These are phyloP conservation scores for Globodera rostochiensis DNA, from an alignment of 1,140 invertebrate species.

Conservation along the genomic window DNA sequence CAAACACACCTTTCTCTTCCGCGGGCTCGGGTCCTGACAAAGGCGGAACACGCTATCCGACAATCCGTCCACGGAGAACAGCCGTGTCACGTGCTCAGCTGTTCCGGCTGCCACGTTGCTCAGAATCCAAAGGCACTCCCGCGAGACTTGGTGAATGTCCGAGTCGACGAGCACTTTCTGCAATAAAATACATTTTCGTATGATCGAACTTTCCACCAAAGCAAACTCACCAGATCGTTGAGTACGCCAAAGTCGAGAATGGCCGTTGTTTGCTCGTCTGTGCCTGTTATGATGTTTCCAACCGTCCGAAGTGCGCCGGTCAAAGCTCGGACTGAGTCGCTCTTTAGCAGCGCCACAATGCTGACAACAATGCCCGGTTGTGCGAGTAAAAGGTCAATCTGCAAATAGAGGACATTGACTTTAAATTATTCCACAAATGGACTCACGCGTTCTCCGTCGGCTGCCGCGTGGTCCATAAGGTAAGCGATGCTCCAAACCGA, in stretches of 20 bases:
- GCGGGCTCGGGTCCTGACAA: slow-evolving; percentile 26
- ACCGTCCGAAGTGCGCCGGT: slow-evolving; percentile 31
- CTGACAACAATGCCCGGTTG: slow-evolving; percentile 23
- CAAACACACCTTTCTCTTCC: slow-evolving; percentile 35
- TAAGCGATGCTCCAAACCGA: slow-evolving; percentile 37
- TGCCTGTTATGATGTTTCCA: slow-evolving; percentile 39
- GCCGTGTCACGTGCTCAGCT: slow-evolving; percentile 27
- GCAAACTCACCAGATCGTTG: slow-evolving; percentile 11
- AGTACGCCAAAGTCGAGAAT: slow-evolving; percentile 35
- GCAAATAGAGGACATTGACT: background rate
- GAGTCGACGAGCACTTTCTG: slow-evolving; percentile 32
- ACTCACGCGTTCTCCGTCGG: slow-evolving; percentile 29
- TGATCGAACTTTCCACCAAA: background rate
- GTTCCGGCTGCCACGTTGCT: slow-evolving; percentile 40
- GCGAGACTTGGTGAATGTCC: slow-evolving; percentile 23
- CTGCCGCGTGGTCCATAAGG: slow-evolving; percentile 30
- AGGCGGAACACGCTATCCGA: slow-evolving; percentile 25
- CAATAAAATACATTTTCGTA: background rate
- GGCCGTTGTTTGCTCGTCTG: slow-evolving; percentile 35
- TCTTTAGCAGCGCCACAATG: slow-evolving; percentile 28
- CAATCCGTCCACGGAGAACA: slow-evolving; percentile 29
- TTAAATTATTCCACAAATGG: background rate
- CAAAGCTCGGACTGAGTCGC: slow-evolving; percentile 26
- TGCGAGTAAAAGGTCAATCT: slow-evolving; percentile 31
- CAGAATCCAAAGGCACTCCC: slow-evolving; percentile 35